Base-by-base conservation (phyloP, 2,888 invertebrate species). In the Fissipunctia ypsillon region DNA sequence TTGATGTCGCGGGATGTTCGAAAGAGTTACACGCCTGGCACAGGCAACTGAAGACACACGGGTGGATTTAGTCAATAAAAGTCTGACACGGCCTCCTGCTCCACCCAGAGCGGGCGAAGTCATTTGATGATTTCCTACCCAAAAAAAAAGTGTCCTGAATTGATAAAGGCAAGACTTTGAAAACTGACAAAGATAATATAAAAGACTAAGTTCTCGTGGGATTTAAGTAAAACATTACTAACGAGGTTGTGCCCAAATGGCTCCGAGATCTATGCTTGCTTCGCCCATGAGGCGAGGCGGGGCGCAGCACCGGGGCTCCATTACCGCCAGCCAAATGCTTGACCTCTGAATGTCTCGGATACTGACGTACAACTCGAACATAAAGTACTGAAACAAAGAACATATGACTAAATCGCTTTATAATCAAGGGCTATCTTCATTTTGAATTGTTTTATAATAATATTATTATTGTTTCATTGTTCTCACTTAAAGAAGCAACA, bases 171-270 rank as follows among this genome's bases (percentile, higher is more conserved):
- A 7, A 25, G 3, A 25, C 25, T 16, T 25, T 54, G 16, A 16
- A 54, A 54, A 25, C 25, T 10, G 10, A 19, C 12, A 28, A 19
- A 61, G n/a, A n/a, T 16, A 6, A n/a, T 16, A 6, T 25, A 50
- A n/a, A 25, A 14, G 12, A 52, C 25, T 19, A 63, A 12, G 10
- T 19, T 35, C 6, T 12, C 22, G 7, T 38, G n/a, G 4, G 10
- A 19, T 14, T 4, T 12, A 38, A 68, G 7, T 52, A 38, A n/a
- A 48, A 56, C 6, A 64, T 10, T 43, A 87, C 91, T 89, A 93
- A 97, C 97, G 96, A 87, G 97, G 96, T 89, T 98, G 98, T 66
- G 95, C 95, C 97, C 98, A 98, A 25, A 98, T 97, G 1, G 97
- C 97, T 14, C 97, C 97, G 19, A 98, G 93, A 86, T 98, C 97